Evolutionary conservation across 2,888 invertebrate species (phyloP).

Genomic region (Mayetiola destructor): DNA sequence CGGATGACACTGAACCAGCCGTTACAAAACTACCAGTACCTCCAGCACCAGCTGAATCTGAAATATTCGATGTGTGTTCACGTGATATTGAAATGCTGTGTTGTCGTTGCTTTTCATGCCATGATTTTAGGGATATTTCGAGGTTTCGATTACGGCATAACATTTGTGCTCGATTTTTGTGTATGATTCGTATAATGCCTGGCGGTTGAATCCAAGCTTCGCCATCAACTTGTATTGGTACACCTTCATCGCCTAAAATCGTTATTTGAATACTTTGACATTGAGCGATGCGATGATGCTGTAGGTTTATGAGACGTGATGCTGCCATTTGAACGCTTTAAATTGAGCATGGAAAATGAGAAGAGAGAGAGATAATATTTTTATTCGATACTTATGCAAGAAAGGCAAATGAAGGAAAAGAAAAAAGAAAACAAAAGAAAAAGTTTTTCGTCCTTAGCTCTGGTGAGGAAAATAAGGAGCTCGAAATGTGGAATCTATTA

Average conservation of each 20-base stretch:
- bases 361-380: no score
- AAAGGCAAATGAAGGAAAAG: no score
- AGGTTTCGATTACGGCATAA: constrained; percentile 78
- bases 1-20: constrained; percentile 30
- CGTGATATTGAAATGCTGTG: constrained; percentile 38
- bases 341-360: no score
- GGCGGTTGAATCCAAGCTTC: constrained; percentile 98
- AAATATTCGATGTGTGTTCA: constrained; percentile 34
- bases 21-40: no score
- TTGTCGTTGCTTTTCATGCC: constrained; percentile 70
- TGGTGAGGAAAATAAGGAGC: no score
- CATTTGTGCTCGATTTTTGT: constrained; percentile 96
- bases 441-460: background rate
- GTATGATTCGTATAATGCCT: constrained; percentile 87
- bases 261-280: constrained; percentile 93
- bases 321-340: constrained; percentile 82
- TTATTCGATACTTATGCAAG: no score
- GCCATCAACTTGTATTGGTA: constrained; percentile 92
- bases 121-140: constrained; percentile 75
- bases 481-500: no score
- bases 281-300: constrained; percentile 94
- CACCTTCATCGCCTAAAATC: constrained; percentile 81
- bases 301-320: constrained; percentile 82
- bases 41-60: constrained; percentile 25
- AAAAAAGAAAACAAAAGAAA: background rate